Evolutionary conservation across 2,797 vertebrate genomes (phyloP), one percentile per base, ranked within the genome.

Genomic region (Sebastes trivittatus): DNA sequence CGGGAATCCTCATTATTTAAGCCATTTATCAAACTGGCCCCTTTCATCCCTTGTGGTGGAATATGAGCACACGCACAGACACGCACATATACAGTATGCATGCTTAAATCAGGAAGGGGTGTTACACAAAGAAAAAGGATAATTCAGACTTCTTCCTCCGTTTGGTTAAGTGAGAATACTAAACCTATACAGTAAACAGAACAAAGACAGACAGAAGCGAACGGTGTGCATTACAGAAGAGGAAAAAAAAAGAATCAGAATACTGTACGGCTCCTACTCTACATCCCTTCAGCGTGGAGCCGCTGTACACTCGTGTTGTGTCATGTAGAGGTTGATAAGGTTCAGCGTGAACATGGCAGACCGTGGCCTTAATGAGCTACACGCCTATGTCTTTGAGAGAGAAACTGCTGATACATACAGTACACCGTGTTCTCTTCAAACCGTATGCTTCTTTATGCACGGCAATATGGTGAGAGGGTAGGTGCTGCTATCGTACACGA

Each of bases 1-100:
- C 66, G 89, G 93, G 95, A 97, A 92, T 95, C 95, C 92, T 97
- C 94, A 96, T 96, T 97, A 96, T 95, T 95, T 95, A 95, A 95
- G 95, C 92, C 92, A 95, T 95, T 96, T 97, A 97, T 97, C 96
- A 97, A 94, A 93, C 94, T 84, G 82, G 81, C 85, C 82, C 81
- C 69, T 76, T 79, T 91, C 11, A 27, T 90, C 80, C 89, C 88
- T 81, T 42, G 81, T 81, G 86, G 78, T 83, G 36, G 64, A 67
- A 85, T 20, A 77, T 7, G 34, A 22, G 8, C 38, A 5, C 64
- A 49, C 42, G n/a, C 65, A 63, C 66, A 71, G n/a, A 69, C 64
- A 60, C 22, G 27, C 38, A 27, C 16, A 66, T 46, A 25, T 56
- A 22, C 8, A 22, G 16, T 16, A 67, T 59, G 4, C 58, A 71